Evolutionary conservation across 2,113 vertebrate genomes (phyloP).

Genomic region (Bufo gargarizans): DNA sequence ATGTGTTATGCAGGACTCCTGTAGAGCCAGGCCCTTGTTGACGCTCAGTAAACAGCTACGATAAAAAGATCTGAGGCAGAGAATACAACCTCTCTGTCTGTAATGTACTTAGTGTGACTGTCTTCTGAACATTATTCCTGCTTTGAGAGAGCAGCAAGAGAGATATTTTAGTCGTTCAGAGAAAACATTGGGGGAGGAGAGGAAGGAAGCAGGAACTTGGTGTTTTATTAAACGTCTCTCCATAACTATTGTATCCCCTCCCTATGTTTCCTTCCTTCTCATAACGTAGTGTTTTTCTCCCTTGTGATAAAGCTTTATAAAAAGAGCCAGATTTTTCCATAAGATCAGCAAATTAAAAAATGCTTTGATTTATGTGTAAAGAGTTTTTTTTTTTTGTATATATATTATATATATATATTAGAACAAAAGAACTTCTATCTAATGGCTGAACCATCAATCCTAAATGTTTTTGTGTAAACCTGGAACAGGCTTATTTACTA

Average conservation of each 20-base stretch:
- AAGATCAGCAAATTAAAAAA: not conserved
- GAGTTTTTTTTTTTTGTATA: too few relatives aligned
- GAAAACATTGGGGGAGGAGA: slow-evolving; percentile 45
- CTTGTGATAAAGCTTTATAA: slow-evolving; percentile 25
- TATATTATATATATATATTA: too few relatives aligned
- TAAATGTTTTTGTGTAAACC: too few relatives aligned
- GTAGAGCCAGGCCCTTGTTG: not conserved
- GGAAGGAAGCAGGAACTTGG: slow-evolving; percentile 53
- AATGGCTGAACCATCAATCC: not conserved
- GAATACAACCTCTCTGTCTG: not conserved
- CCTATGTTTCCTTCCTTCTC: slow-evolving; percentile 55
- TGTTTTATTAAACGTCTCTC: slow-evolving; percentile 53
- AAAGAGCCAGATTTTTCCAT: not conserved
- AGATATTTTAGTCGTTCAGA: slow-evolving; percentile 41
- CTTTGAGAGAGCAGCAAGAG: slow-evolving; percentile 34
- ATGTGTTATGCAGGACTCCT: not conserved
- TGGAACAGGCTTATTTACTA: too few relatives aligned
- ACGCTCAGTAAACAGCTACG: not conserved
- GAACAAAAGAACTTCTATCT: not conserved
- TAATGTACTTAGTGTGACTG: slow-evolving; percentile 23
- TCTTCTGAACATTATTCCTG: slow-evolving; percentile 35
- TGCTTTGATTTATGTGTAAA: too few relatives aligned
- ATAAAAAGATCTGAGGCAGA: not conserved
- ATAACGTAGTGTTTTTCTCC: slow-evolving; percentile 51
- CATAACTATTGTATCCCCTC: slow-evolving; percentile 56